Percentiles rank a stretch among this genome's conserved stretches.
Conservation (phyloP, 2,888 invertebrate species). For the Mythimna lalbum region DNA sequence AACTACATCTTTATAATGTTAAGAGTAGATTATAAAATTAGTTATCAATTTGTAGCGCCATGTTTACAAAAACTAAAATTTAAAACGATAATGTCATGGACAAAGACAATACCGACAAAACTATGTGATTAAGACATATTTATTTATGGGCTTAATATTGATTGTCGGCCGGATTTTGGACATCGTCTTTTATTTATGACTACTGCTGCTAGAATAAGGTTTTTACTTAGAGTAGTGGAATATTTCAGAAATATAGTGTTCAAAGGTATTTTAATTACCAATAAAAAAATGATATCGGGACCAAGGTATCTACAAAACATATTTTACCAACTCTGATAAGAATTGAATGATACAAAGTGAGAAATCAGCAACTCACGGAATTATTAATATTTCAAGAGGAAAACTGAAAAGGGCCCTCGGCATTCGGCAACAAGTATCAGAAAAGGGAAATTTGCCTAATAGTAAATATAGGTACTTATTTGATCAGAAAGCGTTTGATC, state of each 20-base stretch:
- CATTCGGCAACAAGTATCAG: slow-evolving; percentile 27
- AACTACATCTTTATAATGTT: too few species aligned
- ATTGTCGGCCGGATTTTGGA: too few species aligned
- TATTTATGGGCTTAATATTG: too few species aligned
- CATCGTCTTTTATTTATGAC: neutral
- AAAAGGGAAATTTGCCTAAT: slow-evolving; percentile 27
- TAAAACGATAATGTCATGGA: too few species aligned
- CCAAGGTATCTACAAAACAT: neutral
- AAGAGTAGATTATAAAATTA: too few species aligned
- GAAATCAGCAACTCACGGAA: slow-evolving; percentile 37
- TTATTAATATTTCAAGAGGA: slow-evolving; percentile 50
- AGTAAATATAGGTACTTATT: slow-evolving; percentile 8
- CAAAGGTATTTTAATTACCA: too few species aligned
- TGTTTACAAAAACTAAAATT: too few species aligned
- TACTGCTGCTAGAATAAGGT: neutral
- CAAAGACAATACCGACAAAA: too few species aligned
- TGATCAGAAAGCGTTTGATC: slow-evolving; percentile 25
- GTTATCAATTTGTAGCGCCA: too few species aligned
- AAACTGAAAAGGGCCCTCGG: slow-evolving; percentile 24
- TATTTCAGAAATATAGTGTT: too few species aligned
- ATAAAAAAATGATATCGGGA: too few species aligned
- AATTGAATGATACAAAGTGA: slow-evolving; percentile 13
- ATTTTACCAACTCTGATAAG: neutral
- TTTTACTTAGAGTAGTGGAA: neutral
- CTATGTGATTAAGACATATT: too few species aligned